Base-by-base conservation (phyloP, 2,113 vertebrate species). In the Zootoca vivipara region DNA sequence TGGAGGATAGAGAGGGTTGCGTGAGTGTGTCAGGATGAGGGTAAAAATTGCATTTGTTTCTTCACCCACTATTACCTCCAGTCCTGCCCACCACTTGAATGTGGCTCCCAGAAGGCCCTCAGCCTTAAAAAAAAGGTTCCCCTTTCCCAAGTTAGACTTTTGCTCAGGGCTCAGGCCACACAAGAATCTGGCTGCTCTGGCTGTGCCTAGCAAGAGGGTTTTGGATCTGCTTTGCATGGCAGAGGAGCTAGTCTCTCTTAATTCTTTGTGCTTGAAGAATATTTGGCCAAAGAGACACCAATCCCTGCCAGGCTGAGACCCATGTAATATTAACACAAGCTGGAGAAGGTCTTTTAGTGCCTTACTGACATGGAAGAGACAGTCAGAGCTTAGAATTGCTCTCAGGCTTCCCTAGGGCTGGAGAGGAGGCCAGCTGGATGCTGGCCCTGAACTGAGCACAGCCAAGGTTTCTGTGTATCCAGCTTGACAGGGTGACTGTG, bases 311-410 rank as follows among this genome's bases (percentile, higher is more conserved):
- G 77, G 38, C 15, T 72, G 73, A 82, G 86, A 64, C 28, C 79
- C 35, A 58, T 80, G 90, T 30, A 85, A 85, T 93, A 91, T 92
- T 91, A 92, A 91, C 86, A 92, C 90, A 92, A 89, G 10, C 33
- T 73, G 92, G 74, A 91, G 91, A 67, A 85, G 73, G 74, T 88
- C 91, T 83, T 88, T 88, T 38, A 83, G 74, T 77, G 40, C 80
- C 73, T 69, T n/a, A 69, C 18, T 83, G 81, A 42, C 64, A 82
- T 85, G 89, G 64, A 90, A 85, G 91, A 89, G 88, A 78, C 30
- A 78, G 85, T 33, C 80, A 77, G 65, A 93, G 87, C 75, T 70
- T 89, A 78, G 85, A 92, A 78, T 77, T 56, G 85, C 86, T 82
- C 80, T 77, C 33, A 4, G 65, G 6, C 24, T 87, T 56, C 28